phyloP scores from a whole-genome alignment of 92 coral and sea anemone genomes.

The Palythoa grandis region DNA sequence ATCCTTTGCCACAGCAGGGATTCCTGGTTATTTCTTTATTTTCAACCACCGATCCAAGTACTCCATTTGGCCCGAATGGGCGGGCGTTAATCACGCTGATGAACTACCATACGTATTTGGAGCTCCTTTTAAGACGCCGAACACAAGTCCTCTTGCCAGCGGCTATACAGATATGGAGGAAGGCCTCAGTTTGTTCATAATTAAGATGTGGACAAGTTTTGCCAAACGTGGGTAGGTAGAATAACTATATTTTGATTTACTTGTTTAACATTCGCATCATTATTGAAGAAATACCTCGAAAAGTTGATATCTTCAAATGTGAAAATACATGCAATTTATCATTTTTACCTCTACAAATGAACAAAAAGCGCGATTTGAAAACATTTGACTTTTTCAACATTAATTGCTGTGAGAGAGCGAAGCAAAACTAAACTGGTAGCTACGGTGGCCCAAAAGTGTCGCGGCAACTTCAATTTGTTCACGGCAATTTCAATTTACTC shows the following conservation, averaged over 20 bases:
- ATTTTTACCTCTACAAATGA: too few species aligned
- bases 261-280: too few species aligned
- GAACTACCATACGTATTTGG: slow-evolving; percentile 59
- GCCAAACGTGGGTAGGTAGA: slow-evolving; percentile 81
- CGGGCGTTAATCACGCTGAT: slow-evolving; percentile 58
- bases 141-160: slow-evolving; percentile 6
- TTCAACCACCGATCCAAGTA: slow-evolving; percentile 55
- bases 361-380: too few species aligned
- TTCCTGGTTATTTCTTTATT: slow-evolving; percentile 50
- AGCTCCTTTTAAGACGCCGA: slow-evolving; percentile 9
- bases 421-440: too few species aligned
- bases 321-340: too few species aligned
- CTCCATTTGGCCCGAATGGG: slow-evolving; percentile 57
- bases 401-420: too few species aligned
- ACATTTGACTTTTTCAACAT: too few species aligned
- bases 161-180: slow-evolving; percentile 46
- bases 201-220: slow-evolving; percentile 79
- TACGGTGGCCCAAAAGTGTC: too few species aligned
- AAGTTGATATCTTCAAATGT: too few species aligned
- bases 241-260: not conserved
- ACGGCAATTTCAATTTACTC: too few species aligned
- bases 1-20: slow-evolving; percentile 41
- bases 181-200: slow-evolving; percentile 54
- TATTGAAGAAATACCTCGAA: too few species aligned
- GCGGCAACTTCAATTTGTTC: too few species aligned